Evolutionary conservation across 2,797 vertebrate species (phyloP), one percentile per base, ranked within the genome.

Genomic region (Neolamprologus multifasciatus): DNA sequence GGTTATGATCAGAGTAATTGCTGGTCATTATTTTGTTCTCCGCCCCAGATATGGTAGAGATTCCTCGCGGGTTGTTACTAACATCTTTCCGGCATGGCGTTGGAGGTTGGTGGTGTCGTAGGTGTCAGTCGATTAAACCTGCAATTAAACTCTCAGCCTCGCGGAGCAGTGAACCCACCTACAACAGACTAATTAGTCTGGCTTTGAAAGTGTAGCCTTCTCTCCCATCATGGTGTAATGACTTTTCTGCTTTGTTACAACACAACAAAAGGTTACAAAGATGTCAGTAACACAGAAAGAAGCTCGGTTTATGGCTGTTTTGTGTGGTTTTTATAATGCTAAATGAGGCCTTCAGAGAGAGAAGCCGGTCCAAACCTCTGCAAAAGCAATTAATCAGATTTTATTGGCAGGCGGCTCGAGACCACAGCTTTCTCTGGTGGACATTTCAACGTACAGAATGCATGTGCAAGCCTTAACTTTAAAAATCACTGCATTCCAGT

Each of bases 141-240:
- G 36, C 80, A 92, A 85, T 93, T 87, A 91, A 87, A 55, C 36
- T 2, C 7, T 83, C 82, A 78, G 57, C 57, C 83, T 55, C 8
- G 29, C 4, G 5, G 76, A 82, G 81, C 48, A 21, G 17, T 52
- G 76, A 77, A 52, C 50, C 67, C 67, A 50, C 79, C 23, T 40
- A 31, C 31, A 84, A n/a, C 62, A 21, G 13, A 54, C 81, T 79
- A 43, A 81, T 89, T 69, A 54, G 81, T 80, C 77, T 83, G 82
- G 4, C 50, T 81, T 36, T 55, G 29, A 54, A 71, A 83, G 31
- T 33, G 9, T 14, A 67, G 26, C 48, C 21, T 57, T 36, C 40
- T 59, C 77, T 76, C n/a, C 9, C 16, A 29, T 57, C 21, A 31
- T 13, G 8, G 67, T 50, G 19, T 50, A 36, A 79, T 69, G 14